Evolutionary conservation across 2,888 invertebrate species (phyloP).

Genomic region (Stenchaetothrips biformis): DNA sequence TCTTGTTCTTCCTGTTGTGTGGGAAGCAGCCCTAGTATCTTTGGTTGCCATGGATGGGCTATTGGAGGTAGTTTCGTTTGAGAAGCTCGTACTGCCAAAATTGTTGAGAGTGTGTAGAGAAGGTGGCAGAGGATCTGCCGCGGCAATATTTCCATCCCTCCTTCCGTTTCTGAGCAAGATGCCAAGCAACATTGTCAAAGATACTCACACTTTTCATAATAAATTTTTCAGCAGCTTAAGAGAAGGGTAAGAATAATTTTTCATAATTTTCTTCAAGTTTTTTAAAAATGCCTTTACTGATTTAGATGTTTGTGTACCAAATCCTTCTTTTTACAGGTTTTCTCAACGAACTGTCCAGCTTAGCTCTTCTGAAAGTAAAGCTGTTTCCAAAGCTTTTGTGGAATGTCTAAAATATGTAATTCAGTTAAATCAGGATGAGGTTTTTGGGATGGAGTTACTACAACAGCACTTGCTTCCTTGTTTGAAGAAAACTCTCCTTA

Average conservation of each 20-base stretch:
- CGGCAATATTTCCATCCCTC: constrained; percentile 65
- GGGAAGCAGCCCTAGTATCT: constrained; percentile 66
- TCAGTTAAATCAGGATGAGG: constrained; percentile 48
- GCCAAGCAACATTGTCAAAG: constrained; percentile 49
- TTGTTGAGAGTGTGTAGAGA: constrained; percentile 60
- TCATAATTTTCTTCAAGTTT: no score
- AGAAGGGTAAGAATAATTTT: constrained; percentile 53
- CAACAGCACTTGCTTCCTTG: constrained; percentile 48
- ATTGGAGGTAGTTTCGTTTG: constrained; percentile 55
- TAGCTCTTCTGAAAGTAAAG: constrained; percentile 63
- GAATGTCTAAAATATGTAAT: constrained; percentile 68
- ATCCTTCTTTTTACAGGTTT: constrained; percentile 49
- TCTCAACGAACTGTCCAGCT: constrained; percentile 54
- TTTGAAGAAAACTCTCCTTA: constrained; percentile 48
- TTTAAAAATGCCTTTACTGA: constrained; percentile 17
- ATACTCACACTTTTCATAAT: constrained; percentile 54
- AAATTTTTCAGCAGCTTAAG: constrained; percentile 66
- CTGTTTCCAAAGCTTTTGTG: constrained; percentile 61
- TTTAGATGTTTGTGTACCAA: neutral
- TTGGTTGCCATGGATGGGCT: constrained; percentile 55
- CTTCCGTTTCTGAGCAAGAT: constrained; percentile 70
- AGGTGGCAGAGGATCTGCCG: constrained; percentile 74
- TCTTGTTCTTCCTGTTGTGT: constrained; percentile 59
- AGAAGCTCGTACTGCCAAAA: constrained; percentile 68
- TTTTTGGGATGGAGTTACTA: constrained; percentile 47